These are phyloP conservation scores for Cyrtorhinus lividipennis DNA, from an alignment of 1,140 invertebrate genomes.

Conservation along the genomic window DNA sequence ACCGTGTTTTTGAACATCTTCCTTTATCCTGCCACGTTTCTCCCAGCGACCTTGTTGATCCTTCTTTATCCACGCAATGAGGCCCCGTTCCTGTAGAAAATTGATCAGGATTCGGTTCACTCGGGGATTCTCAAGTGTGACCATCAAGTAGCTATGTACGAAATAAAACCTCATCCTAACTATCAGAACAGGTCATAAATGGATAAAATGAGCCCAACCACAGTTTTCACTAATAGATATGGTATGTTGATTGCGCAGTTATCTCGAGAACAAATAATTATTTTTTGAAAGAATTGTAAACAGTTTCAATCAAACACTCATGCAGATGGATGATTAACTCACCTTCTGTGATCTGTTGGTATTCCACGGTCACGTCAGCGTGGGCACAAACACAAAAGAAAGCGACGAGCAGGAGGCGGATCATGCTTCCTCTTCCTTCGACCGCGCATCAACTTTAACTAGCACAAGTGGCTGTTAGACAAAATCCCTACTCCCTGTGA, in stretches of 20 bases:
- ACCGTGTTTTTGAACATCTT: neutral
- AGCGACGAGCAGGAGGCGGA: conserved; percentile 7
- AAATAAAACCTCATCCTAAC: too few relatives aligned
- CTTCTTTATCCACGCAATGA: neutral
- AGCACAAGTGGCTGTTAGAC: conserved; percentile 3
- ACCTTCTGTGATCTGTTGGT: neutral
- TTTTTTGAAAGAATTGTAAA: too few relatives aligned
- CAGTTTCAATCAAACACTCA: too few relatives aligned
- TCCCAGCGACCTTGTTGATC: neutral
- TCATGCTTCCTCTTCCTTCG: conserved; percentile 6
- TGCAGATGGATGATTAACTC: neutral
- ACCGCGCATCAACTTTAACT: conserved; percentile 1
- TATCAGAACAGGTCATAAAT: too few relatives aligned
- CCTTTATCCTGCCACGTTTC: neutral
- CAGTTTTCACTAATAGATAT: too few relatives aligned
- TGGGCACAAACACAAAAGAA: neutral
- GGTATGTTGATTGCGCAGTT: too few relatives aligned
- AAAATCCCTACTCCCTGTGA: neutral
- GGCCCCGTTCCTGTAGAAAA: neutral
- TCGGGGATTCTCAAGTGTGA: neutral
- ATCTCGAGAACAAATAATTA: too few relatives aligned
- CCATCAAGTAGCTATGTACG: neutral
- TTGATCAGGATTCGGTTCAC: neutral
- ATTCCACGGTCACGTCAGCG: neutral
- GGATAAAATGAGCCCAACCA: too few relatives aligned